Conservation (phyloP, 2,888 invertebrate genomes). For the Chrysolina oricalcia region DNA sequence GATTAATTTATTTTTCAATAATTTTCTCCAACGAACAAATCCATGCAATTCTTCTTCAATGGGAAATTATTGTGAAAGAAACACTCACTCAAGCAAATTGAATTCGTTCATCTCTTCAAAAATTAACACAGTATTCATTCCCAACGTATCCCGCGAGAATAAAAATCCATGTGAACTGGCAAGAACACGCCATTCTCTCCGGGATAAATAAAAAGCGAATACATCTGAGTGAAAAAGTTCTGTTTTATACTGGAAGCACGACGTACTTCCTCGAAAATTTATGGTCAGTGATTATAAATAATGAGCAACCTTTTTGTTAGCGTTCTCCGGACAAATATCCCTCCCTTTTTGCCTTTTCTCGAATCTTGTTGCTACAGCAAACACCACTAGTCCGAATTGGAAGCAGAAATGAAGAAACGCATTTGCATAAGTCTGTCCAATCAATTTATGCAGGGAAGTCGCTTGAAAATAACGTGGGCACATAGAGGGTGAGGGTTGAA, state of each 20-base stretch:
- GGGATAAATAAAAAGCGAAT: slow-evolving; percentile 5
- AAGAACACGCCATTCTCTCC: background rate
- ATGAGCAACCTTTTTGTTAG: slow-evolving; percentile 22
- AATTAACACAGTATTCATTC: slow-evolving; percentile 7
- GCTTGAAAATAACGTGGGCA: background rate
- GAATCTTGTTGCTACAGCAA: slow-evolving; percentile 14
- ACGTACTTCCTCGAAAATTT: slow-evolving; percentile 20
- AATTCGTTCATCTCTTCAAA: background rate
- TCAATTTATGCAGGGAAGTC: slow-evolving; percentile 12
- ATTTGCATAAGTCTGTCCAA: slow-evolving; percentile 18
- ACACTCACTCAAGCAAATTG: too few relatives aligned
- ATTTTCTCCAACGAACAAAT: too few relatives aligned
- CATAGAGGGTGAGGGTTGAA: background rate
- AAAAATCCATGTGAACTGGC: background rate
- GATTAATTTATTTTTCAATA: too few relatives aligned
- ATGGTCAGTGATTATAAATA: slow-evolving; percentile 26
- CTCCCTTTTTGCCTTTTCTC: slow-evolving; percentile 11
- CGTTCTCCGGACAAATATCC: slow-evolving; percentile 18
- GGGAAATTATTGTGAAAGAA: too few relatives aligned
- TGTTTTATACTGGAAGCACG: slow-evolving; percentile 15
- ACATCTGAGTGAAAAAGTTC: slow-evolving; percentile 14
- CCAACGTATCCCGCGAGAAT: background rate
- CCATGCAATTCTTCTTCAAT: too few relatives aligned
- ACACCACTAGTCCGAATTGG: slow-evolving; percentile 8
- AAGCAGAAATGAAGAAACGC: slow-evolving; percentile 15